Evolutionary conservation across 2,797 vertebrate genomes (phyloP), one percentile per base, ranked within the genome.

Genomic region (Gymnoscopelus braueri): DNA sequence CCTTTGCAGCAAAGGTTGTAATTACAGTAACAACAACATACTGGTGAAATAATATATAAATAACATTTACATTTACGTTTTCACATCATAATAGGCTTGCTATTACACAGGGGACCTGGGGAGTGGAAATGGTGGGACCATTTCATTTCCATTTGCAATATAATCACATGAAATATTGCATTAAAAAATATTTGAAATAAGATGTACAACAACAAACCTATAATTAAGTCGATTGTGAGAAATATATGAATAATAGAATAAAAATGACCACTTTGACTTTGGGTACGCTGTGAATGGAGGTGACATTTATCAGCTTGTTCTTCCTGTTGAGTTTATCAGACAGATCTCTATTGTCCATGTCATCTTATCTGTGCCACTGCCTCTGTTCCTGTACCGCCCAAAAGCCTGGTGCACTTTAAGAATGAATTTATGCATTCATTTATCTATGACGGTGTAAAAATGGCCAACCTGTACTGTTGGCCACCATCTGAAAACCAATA

Each of bases 331-430:
- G 64, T 29, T 82, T 79, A 82, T 87, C 83, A 69, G 64, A 58
- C 35, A 65, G 49, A 88, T 84, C 84, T 87, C 77, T 74, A 71
- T 44, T 63, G 50, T 72, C 61, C 7, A 11, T 70, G 86, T 82
- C 80, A 81, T 83, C 81, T 80, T 70, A 80, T 84, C 76, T 23
- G 65, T 70, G 64, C 68, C 50, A 67, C 71, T 61, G 23, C 55
- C 58, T 69, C 72, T 14, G 66, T 69, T 60, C 63, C 77, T 61
- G 44, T 55, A 61, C 73, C 71, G 63, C 69, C 8, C 62, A 72
- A 60, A 71, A 72, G 32, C 53, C 55, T 10, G 39, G 39, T 44
- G 39, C 39, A 44, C 39, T 7, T 44, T 44, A 10, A 10, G 10
- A 44, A 8, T 29, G 19, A 29, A 29, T 29, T 29, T 29, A 29